Percentiles rank a stretch among this genome's conserved stretches.
These are phyloP conservation scores for Oopsacas minuta DNA, from an alignment of 37 sponge, comb jelly and placozoan genomes.

Conservation along the genomic window DNA sequence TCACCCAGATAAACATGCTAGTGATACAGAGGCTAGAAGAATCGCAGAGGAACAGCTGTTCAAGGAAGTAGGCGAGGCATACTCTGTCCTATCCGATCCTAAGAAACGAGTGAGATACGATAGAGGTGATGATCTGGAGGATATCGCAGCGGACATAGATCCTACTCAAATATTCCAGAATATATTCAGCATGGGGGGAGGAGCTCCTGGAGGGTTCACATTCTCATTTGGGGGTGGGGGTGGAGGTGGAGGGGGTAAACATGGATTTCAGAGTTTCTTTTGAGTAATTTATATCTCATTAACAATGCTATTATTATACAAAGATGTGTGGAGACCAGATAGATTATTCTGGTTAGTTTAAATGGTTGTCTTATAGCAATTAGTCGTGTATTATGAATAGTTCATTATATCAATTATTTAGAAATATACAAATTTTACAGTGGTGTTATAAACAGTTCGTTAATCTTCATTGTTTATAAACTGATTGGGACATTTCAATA, in stretches of 20 bases:
- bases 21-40: constrained; percentile 44
- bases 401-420: too few species aligned
- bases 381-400: not conserved
- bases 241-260: not conserved
- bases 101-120: constrained; percentile 78
- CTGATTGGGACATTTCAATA: not conserved
- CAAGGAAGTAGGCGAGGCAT: constrained; percentile 94
- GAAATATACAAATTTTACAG: too few species aligned
- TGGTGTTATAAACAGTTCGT: too few species aligned
- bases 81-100: constrained; percentile 70
- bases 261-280: not conserved
- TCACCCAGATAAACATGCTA: constrained; percentile 72
- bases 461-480: not conserved
- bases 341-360: not conserved
- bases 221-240: not conserved
- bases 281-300: not conserved
- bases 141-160: constrained; percentile 46
- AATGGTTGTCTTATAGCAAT: not conserved
- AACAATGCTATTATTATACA: not conserved
- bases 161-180: constrained; percentile 47
- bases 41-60: constrained; percentile 65
- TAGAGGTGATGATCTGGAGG: constrained; percentile 86
- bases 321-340: not conserved
- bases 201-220: not conserved
- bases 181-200: constrained; percentile 35